Base-by-base conservation (phyloP, 1,140 invertebrate genomes). In the Trachymyrmex septentrionalis region DNA sequence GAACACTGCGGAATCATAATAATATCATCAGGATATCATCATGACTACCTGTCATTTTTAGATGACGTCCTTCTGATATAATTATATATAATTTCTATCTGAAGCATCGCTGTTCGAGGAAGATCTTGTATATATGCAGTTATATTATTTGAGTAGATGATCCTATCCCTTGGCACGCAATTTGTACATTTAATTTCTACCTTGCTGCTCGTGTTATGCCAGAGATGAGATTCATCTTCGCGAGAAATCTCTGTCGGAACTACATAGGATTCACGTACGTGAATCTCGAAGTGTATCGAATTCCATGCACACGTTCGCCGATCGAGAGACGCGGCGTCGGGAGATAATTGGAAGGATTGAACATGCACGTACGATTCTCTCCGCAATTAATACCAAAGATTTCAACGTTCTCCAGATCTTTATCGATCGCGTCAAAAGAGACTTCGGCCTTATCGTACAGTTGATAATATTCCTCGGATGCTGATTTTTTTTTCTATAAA, bases 181-280 rank as follows among this genome's bases (percentile, higher is more conserved):
- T 92, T 88, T 75, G 64, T 48, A 80, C 81, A 87, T 88, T 89
- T 85, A 44, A 92, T 93, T n/a, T n/a, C 88, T 88, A 82, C 87
- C 34, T 86, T 82, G 34, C 61, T 89, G 87, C 88, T 93, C 90
- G 88, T 93, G 91, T 92, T 92, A 91, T 89, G 87, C 86, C 88
- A 92, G 90, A 92, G 91, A 89, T 92, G 86, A 93, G 84, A 50
- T 90, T 88, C 66, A 82, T 44, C 27, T 38, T 27, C 2, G 63
- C 67, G 38, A 72, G 64, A 66, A 57, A 69, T 48, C 38, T 69
- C 77, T 82, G 64, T 73, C 80, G 38, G 55, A 81, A 67, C 24
- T 55, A n/a, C 3, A 44, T 44, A 44, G 38, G 38, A 44, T 71
- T 57, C 19, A 21, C 38, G 38, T 44, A 27, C 53, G 14, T 16